Evolutionary conservation across 2,113 vertebrate genomes (phyloP).

Genomic region (Oxyruncus cristatus): DNA sequence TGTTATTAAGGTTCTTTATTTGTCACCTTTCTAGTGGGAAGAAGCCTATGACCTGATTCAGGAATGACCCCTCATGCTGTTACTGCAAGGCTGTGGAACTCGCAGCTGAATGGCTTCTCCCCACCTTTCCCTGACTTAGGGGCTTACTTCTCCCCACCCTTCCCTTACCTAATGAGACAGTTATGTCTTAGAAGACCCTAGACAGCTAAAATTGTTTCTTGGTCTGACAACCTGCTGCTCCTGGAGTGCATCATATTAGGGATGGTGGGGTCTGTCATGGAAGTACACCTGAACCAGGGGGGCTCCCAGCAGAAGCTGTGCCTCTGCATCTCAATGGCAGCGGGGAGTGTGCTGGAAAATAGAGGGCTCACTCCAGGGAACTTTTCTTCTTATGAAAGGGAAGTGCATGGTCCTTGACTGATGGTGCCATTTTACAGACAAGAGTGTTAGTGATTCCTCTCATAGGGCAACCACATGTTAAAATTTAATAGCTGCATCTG

Average conservation of each 20-base stretch:
- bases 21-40: background rate
- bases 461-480: background rate
- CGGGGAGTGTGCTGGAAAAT: background rate
- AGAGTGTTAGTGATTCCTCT: background rate
- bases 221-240: background rate
- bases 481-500: background rate
- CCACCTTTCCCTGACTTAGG: background rate
- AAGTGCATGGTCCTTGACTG: background rate
- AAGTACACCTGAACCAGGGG: background rate
- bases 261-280: accelerated
- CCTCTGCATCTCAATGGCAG: background rate
- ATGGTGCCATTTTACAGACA: background rate
- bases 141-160: background rate
- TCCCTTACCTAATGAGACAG: background rate
- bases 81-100: background rate
- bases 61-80: background rate
- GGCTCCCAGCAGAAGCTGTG: background rate
- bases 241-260: background rate
- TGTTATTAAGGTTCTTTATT: background rate
- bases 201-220: background rate
- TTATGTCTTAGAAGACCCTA: background rate
- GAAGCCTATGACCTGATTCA: background rate
- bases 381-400: background rate
- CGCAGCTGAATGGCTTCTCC: background rate
- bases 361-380: background rate